These are phyloP conservation scores for Adrianichthys oophorus DNA, from an alignment of 2,797 vertebrate genomes.

Conservation along the genomic window DNA sequence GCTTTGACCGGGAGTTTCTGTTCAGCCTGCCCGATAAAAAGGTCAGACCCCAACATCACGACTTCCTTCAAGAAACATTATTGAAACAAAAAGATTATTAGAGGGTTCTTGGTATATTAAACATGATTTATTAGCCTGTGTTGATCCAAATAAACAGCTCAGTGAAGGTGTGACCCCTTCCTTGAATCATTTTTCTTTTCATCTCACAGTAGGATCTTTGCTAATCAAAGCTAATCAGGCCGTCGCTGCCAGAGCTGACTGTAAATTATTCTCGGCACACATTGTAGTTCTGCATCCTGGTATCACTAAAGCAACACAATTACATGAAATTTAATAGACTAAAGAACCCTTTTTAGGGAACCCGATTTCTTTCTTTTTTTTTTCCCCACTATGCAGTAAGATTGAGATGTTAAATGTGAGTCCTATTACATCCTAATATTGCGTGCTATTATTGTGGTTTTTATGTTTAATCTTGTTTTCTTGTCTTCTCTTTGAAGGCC, in stretches of 20 bases:
- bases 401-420: no score
- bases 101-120: not conserved
- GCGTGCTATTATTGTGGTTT: not conserved
- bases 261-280: not conserved
- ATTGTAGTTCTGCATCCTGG: no score
- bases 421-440: constrained; percentile 1
- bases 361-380: no score
- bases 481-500: constrained; percentile 76
- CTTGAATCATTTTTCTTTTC: constrained; percentile 30
- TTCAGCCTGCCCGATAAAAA: constrained; percentile 97
- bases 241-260: not conserved
- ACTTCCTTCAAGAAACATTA: no score
- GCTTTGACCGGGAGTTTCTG: constrained; percentile 99
- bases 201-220: constrained; percentile 32
- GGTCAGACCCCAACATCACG: constrained; percentile 69
- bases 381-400: no score
- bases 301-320: no score
- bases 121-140: constrained; percentile 2
- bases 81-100: no score
- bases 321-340: no score
- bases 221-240: constrained; percentile 48
- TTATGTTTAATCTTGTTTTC: constrained; percentile 1
- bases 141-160: constrained; percentile 13
- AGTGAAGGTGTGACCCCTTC: constrained; percentile 12
- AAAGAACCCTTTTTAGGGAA: no score